A percentile compares a stretch with the other conserved stretches of the same genome.
These are phyloP conservation scores for Metaphire vulgaris DNA, from an alignment of 1,140 invertebrate genomes.

Conservation along the genomic window DNA sequence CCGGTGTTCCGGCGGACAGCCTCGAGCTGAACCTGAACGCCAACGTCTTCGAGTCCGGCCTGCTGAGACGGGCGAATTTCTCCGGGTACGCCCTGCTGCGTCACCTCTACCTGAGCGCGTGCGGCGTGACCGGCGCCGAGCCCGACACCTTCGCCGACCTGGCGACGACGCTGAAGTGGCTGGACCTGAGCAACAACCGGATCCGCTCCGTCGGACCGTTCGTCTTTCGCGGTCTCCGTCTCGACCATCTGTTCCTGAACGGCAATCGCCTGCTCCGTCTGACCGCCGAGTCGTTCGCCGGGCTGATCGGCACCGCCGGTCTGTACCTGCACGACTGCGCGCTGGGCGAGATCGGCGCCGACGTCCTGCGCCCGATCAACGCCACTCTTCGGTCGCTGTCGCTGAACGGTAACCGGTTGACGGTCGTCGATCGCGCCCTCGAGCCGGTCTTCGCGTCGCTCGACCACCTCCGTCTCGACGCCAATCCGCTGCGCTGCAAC, in stretches of 20 bases:
- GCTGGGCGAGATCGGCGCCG: constrained; percentile 38
- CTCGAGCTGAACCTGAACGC: constrained; percentile 47
- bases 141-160: constrained; percentile 47
- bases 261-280: constrained; percentile 43
- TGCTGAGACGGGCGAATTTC: constrained; percentile 43
- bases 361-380: constrained; percentile 43
- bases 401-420: constrained; percentile 46
- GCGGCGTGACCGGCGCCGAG: constrained; percentile 44
- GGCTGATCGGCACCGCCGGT: constrained; percentile 41
- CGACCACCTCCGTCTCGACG: constrained; percentile 33
- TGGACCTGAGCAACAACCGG: constrained; percentile 48
- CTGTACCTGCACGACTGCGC: constrained; percentile 47
- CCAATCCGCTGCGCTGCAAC: constrained; percentile 50
- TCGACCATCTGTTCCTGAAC: constrained; percentile 48
- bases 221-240: constrained; percentile 45
- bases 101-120: constrained; percentile 45
- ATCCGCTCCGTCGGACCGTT: constrained; percentile 42
- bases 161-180: constrained; percentile 41
- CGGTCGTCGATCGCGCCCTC: constrained; percentile 39
- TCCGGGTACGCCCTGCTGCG: constrained; percentile 38
- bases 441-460: constrained; percentile 38
- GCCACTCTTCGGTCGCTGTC: constrained; percentile 43
- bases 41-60: constrained; percentile 41
- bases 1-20: constrained; percentile 41
- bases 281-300: constrained; percentile 41